phyloP scores from a whole-genome alignment of 2,888 invertebrate genomes.

The Subacronicta megacephala region DNA sequence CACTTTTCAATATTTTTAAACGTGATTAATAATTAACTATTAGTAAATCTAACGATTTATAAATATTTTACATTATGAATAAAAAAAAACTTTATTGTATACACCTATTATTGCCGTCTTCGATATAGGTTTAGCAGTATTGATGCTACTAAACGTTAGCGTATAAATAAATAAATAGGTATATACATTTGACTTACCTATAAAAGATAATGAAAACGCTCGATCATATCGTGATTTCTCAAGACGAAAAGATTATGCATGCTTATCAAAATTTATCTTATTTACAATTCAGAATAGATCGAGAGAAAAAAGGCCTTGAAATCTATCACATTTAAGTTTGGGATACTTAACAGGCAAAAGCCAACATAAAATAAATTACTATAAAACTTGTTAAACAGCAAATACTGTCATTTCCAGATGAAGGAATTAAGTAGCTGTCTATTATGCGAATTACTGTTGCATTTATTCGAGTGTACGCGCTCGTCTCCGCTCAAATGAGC shows the following conservation, averaged over 20 bases:
- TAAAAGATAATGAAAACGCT: conserved; percentile 69
- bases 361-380: conserved; percentile 79
- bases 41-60: conserved; percentile 68
- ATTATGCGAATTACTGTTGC: conserved; percentile 83
- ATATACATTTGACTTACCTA: conserved; percentile 64
- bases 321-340: conserved; percentile 84
- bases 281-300: conserved; percentile 83
- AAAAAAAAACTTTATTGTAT: conserved; percentile 78
- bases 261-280: conserved; percentile 81
- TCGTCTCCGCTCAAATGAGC: conserved; percentile 86
- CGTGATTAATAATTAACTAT: conserved; percentile 73
- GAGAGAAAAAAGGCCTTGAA: conserved; percentile 81
- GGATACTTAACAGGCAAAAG: conserved; percentile 84
- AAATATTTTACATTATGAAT: conserved; percentile 82
- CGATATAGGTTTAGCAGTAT: conserved; percentile 70
- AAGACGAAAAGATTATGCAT: conserved; percentile 75
- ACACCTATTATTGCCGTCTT: conserved; percentile 87
- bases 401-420: conserved; percentile 75
- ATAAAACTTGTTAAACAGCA: conserved; percentile 67
- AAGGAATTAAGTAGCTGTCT: conserved; percentile 78
- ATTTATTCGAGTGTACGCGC: conserved; percentile 80
- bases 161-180: conserved; percentile 75
- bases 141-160: conserved; percentile 61
- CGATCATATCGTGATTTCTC: conserved; percentile 73
- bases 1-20: conserved; percentile 71